Conservation (phyloP, 2,888 invertebrate genomes). For the Onthophagus sagittarius region DNA sequence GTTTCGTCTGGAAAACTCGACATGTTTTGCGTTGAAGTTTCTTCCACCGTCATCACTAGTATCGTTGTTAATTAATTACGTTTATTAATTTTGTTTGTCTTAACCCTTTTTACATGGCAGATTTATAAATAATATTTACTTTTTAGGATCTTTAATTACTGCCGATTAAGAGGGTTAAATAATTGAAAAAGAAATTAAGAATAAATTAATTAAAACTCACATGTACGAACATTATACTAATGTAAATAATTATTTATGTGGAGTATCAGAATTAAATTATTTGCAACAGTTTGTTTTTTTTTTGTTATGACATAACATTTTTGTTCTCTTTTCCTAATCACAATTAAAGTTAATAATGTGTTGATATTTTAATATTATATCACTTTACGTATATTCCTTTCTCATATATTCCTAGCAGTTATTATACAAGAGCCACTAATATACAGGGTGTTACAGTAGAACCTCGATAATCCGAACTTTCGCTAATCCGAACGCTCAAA, state of each 20-base stretch:
- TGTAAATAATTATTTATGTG: constrained; percentile 12
- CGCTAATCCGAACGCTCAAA: no score
- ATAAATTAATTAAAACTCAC: neutral
- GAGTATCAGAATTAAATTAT: constrained; percentile 6
- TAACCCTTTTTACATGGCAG: neutral
- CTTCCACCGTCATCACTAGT: neutral
- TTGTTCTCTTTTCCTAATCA: neutral
- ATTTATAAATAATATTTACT: neutral
- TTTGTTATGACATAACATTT: neutral
- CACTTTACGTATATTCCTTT: no score
- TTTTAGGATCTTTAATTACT: neutral
- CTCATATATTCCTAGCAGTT: no score
- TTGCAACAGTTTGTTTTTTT: neutral
- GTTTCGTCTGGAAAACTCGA: neutral
- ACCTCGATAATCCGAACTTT: no score
- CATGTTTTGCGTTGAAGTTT: neutral
- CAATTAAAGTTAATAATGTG: no score
- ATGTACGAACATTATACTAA: neutral
- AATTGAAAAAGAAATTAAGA: neutral
- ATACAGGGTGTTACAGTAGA: no score
- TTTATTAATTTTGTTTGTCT: neutral
- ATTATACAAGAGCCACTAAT: no score
- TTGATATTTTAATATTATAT: no score
- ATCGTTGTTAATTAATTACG: neutral
- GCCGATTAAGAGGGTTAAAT: neutral